These are phyloP conservation scores for Hestina assimilis DNA, from an alignment of 1,140 invertebrate species.

Conservation along the genomic window DNA sequence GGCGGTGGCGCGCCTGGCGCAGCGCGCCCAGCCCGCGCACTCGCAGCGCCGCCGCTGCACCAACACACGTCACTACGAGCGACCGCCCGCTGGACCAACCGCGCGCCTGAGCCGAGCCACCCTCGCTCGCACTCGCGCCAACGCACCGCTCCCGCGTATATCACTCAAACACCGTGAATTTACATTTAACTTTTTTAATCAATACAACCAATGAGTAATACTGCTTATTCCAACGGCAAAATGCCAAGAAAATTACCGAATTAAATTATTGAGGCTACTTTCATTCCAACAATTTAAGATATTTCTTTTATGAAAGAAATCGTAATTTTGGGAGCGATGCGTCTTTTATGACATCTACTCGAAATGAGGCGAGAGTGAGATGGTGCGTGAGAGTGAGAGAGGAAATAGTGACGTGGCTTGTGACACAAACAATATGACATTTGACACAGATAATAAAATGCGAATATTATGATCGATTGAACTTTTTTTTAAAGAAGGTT, in stretches of 20 bases:
- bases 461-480: constrained; percentile 20
- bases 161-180: not conserved
- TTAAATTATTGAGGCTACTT: too few species aligned
- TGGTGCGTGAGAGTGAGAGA: constrained; percentile 72
- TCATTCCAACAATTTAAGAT: too few species aligned
- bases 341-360: constrained; percentile 49
- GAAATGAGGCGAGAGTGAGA: constrained; percentile 72
- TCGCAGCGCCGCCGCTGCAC: constrained; percentile 73
- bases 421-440: constrained; percentile 39
- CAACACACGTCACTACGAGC: constrained; percentile 75
- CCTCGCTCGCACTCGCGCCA: constrained; percentile 63
- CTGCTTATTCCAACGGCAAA: too few species aligned
- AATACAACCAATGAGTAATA: too few species aligned
- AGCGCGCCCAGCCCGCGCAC: constrained; percentile 71
- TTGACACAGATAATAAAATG: constrained; percentile 19
- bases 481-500: not conserved
- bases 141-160: constrained; percentile 28
- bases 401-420: constrained; percentile 73
- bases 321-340: constrained; percentile 39
- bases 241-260: too few species aligned
- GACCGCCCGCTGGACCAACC: constrained; percentile 79
- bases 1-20: constrained; percentile 65
- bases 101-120: constrained; percentile 66
- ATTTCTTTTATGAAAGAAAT: not conserved
- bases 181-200: not conserved